A percentile compares a stretch with the other conserved stretches of the same genome.
phyloP scores from a whole-genome alignment of 2,888 invertebrate species.

The Agrochola circellaris region DNA sequence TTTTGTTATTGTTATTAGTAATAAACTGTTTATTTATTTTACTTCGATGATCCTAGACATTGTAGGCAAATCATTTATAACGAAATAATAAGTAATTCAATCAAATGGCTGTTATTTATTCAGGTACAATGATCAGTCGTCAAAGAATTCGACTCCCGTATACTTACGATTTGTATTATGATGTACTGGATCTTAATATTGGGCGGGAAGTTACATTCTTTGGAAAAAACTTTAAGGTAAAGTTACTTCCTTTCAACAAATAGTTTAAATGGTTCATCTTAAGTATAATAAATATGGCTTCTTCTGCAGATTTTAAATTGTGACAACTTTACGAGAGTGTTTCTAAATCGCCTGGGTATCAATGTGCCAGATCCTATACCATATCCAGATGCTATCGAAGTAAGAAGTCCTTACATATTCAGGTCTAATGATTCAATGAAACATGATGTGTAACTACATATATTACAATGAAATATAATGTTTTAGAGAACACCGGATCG shows the following conservation, averaged over 20 bases:
- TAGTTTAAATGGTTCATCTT: neutral
- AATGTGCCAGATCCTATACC: slow-evolving; percentile 93
- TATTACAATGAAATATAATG: slow-evolving; percentile 10
- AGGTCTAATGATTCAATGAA: neutral
- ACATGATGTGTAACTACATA: neutral
- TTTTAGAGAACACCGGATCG: slow-evolving; percentile 79
- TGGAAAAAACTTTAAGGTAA: slow-evolving; percentile 93
- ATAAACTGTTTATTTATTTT: too few species aligned
- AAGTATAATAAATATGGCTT: slow-evolving; percentile 8
- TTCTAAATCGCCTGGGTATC: slow-evolving; percentile 96
- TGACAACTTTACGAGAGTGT: slow-evolving; percentile 96
- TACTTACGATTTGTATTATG: slow-evolving; percentile 94
- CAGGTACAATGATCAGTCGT: slow-evolving; percentile 95
- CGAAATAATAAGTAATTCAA: neutral
- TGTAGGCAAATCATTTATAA: neutral
- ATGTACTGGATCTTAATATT: slow-evolving; percentile 96
- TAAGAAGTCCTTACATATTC: slow-evolving; percentile 49
- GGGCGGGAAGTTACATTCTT: slow-evolving; percentile 95
- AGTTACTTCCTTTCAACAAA: neutral
- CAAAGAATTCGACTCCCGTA: slow-evolving; percentile 95
- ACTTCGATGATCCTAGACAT: too few species aligned
- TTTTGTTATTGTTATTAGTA: too few species aligned
- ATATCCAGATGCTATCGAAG: slow-evolving; percentile 85
- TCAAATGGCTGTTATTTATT: slow-evolving; percentile 6
- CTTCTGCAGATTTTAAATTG: slow-evolving; percentile 94